Evolutionary conservation across 2,888 invertebrate genomes (phyloP).

Genomic region (Pollenia griseotomentosa): DNA sequence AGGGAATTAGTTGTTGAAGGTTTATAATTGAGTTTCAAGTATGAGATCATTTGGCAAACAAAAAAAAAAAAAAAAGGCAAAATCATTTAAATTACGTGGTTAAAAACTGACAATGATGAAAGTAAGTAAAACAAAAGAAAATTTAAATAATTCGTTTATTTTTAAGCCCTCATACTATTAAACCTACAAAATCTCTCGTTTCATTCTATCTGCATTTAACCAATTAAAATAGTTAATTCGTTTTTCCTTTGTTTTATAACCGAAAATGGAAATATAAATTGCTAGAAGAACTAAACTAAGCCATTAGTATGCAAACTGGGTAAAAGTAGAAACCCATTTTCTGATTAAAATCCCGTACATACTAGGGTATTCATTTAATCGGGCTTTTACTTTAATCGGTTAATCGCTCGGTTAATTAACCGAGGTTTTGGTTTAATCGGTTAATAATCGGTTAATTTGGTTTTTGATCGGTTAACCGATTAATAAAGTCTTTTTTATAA

Average conservation of each 20-base stretch:
- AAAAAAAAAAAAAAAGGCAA: neutral
- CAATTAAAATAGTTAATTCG: conserved; percentile 42
- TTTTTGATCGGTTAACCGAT: too few relatives aligned
- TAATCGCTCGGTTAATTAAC: too few relatives aligned
- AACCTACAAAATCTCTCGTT: neutral
- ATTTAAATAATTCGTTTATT: conserved; percentile 32
- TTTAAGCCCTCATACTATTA: neutral
- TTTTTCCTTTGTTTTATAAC: conserved; percentile 5
- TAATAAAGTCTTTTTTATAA: too few relatives aligned
- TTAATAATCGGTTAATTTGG: too few relatives aligned
- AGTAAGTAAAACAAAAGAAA: neutral
- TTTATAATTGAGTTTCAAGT: conserved; percentile 52
- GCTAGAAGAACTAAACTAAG: conserved; percentile 34
- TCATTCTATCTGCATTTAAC: neutral
- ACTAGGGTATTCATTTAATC: too few relatives aligned
- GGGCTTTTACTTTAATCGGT: too few relatives aligned
- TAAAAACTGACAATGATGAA: neutral
- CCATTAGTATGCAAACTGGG: conserved; percentile 58
- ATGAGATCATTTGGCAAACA: neutral
- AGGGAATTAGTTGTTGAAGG: neutral
- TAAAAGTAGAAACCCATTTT: conserved; percentile 16
- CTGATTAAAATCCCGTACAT: conserved; percentile 46
- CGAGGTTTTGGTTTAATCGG: too few relatives aligned
- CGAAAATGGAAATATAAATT: neutral
- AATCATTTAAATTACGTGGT: conserved; percentile 16